These are phyloP conservation scores for Steinernema khuongi DNA, from an alignment of 1,140 invertebrate species.

Conservation along the genomic window DNA sequence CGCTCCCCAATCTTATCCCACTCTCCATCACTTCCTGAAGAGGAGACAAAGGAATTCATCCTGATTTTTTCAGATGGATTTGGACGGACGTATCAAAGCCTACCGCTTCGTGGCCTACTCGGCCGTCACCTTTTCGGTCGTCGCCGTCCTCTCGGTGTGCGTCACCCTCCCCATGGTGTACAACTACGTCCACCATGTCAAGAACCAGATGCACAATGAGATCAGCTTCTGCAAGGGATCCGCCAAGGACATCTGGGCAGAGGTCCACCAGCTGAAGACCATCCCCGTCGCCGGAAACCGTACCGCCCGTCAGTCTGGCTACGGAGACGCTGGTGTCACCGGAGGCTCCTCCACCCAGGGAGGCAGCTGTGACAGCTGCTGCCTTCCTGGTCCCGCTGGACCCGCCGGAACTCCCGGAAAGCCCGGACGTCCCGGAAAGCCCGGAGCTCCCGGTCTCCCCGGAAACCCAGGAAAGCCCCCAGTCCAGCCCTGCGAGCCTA, in stretches of 20 bases:
- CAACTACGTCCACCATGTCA: slow-evolving; percentile 29
- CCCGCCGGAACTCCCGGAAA: slow-evolving; percentile 34
- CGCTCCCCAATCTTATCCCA: background rate
- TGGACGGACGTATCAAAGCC: slow-evolving; percentile 18
- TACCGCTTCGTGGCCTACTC: slow-evolving; percentile 30
- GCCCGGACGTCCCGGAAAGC: slow-evolving; percentile 28
- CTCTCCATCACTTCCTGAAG: background rate
- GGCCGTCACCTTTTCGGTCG: slow-evolving; percentile 25
- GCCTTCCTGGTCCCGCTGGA: slow-evolving; percentile 32
- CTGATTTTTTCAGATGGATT: slow-evolving; percentile 8
- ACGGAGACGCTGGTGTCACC: slow-evolving; percentile 31
- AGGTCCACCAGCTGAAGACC: slow-evolving; percentile 36
- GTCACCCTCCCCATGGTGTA: slow-evolving; percentile 27
- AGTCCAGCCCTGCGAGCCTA: slow-evolving; percentile 25
- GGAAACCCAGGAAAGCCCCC: slow-evolving; percentile 36
- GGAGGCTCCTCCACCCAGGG: slow-evolving; percentile 30
- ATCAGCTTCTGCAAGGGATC: slow-evolving; percentile 32
- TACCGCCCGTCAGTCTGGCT: slow-evolving; percentile 42
- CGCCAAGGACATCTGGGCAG: slow-evolving; percentile 42
- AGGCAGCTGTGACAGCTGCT: slow-evolving; percentile 35
- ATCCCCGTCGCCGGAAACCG: slow-evolving; percentile 31
- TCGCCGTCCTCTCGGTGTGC: slow-evolving; percentile 22
- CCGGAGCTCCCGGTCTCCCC: slow-evolving; percentile 31
- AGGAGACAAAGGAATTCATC: background rate
- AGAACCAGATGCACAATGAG: slow-evolving; percentile 22